Conservation (phyloP, 2,888 invertebrate genomes). For the Rhamnusium bicolor region DNA sequence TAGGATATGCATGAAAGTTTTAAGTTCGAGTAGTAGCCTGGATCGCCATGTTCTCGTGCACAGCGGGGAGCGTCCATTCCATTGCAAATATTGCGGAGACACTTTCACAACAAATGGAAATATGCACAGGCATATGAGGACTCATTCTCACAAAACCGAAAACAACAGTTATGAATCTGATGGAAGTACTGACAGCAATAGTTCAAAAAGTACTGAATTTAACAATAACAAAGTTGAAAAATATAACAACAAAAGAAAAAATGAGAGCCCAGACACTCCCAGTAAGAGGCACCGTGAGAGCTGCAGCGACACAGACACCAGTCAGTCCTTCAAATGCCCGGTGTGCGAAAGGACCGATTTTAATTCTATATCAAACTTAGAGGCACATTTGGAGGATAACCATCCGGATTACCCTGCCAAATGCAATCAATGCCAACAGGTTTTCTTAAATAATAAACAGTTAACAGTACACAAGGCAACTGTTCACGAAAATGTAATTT, state of each 20-base stretch:
- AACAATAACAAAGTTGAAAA: constrained; percentile 69
- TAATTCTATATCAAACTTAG: constrained; percentile 74
- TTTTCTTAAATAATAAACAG: constrained; percentile 82
- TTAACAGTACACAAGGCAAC: constrained; percentile 81
- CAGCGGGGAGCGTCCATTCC: constrained; percentile 86
- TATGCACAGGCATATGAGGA: constrained; percentile 88
- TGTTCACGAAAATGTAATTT: constrained; percentile 71
- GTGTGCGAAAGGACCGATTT: constrained; percentile 79
- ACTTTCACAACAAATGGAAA: constrained; percentile 90
- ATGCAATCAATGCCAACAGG: constrained; percentile 81
- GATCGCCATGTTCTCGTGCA: constrained; percentile 87
- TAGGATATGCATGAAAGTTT: constrained; percentile 79
- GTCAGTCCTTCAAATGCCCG: constrained; percentile 73
- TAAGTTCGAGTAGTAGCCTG: constrained; percentile 85
- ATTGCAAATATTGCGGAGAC: constrained; percentile 84
- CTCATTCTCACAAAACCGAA: constrained; percentile 74
- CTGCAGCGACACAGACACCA: constrained; percentile 51
- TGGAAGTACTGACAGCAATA: constrained; percentile 71
- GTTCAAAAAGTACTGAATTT: constrained; percentile 67
- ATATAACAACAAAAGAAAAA: constrained; percentile 65
- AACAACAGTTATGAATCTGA: constrained; percentile 75
- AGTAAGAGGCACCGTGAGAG: constrained; percentile 55
- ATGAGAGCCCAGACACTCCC: constrained; percentile 62
- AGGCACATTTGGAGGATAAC: constrained; percentile 78
- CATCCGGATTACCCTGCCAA: constrained; percentile 80